Base-by-base conservation (phyloP, 1,140 invertebrate genomes). In the Aphaenogaster ashmeadi region DNA sequence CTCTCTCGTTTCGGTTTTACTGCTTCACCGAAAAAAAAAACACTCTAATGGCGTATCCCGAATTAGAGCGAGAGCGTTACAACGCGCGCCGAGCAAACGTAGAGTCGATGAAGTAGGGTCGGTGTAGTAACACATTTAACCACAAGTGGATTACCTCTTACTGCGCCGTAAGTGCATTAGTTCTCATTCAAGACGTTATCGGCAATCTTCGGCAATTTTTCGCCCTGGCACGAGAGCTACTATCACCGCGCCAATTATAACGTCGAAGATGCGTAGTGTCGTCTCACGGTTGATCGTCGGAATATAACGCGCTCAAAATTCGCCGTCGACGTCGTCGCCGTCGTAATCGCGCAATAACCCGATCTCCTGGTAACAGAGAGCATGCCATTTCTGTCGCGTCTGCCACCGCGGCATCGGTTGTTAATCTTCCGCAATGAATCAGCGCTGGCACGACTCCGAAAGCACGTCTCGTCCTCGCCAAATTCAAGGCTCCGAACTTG, bases 401-500 rank as follows among this genome's bases (percentile, higher is more conserved):
- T 38, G 21, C 54, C 72, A 58, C 38, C 38, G 75, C 78, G 54
- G 54, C 80, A 74, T 74, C 67, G 54, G 41, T 75, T 71, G 83
- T 91, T 81, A 75, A 91, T 91, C 84, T 87, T 75, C 54, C 54
- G 47, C 72, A 80, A 89, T 87, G 84, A 86, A 78, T 89, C 87
- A 87, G 69, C 58, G 56, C 60, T 91, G 90, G 84, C 89, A 89
- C 64, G 69, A 56, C 47, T 89, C 89, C 89, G 78, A 90, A 86
- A 33, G 18, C 41, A 47, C 54, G 36, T 36, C 13, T 47, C 72
- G 72, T 83, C 52, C 60, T 88, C 87, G 78, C 89, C 74, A 81
- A 60, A 84, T 89, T 91, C 87, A 91, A 91, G 90, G 85, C 75
- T 89, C 21, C 77, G 81, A 89, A 91, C 87, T 89, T 87, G 85